Conservation (phyloP, 2,888 invertebrate species). For the Aphodius sticticus region DNA sequence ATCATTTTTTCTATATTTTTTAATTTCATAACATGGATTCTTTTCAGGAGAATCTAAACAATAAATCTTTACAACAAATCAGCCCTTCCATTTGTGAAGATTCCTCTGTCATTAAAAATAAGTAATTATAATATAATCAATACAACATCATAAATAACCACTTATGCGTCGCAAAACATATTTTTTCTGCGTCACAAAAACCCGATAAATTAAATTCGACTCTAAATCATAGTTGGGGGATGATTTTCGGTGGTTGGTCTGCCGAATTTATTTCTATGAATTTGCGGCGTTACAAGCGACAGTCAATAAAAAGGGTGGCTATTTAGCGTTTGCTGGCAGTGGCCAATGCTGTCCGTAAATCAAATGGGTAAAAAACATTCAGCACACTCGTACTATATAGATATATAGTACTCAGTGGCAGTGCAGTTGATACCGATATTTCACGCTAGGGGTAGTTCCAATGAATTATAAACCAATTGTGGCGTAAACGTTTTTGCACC, state of each 20-base stretch:
- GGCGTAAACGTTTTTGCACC: constrained; percentile 4
- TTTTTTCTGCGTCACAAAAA: not conserved
- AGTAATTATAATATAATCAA: too few species aligned
- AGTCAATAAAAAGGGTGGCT: not conserved
- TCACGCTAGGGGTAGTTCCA: not conserved
- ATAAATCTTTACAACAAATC: too few species aligned
- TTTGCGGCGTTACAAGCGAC: not conserved
- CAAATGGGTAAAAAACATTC: not conserved
- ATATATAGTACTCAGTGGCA: not conserved
- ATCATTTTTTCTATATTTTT: too few species aligned
- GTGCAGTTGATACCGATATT: not conserved
- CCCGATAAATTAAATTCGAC: not conserved
- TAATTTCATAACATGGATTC: too few species aligned
- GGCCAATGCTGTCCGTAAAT: not conserved
- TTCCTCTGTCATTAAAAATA: too few species aligned
- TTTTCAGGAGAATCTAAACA: too few species aligned
- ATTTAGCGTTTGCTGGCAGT: not conserved
- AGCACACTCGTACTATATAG: not conserved
- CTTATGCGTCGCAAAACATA: too few species aligned
- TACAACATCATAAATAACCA: too few species aligned
- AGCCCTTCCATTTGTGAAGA: too few species aligned
- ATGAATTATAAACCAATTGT: constrained; percentile 4
- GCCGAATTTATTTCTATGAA: not conserved
- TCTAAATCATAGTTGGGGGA: not conserved
- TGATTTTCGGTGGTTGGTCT: not conserved